Percentiles rank a stretch among this genome's conserved stretches.
These are phyloP conservation scores for Drosophila chauvacae DNA, from an alignment of 1,140 invertebrate species.

Conservation along the genomic window DNA sequence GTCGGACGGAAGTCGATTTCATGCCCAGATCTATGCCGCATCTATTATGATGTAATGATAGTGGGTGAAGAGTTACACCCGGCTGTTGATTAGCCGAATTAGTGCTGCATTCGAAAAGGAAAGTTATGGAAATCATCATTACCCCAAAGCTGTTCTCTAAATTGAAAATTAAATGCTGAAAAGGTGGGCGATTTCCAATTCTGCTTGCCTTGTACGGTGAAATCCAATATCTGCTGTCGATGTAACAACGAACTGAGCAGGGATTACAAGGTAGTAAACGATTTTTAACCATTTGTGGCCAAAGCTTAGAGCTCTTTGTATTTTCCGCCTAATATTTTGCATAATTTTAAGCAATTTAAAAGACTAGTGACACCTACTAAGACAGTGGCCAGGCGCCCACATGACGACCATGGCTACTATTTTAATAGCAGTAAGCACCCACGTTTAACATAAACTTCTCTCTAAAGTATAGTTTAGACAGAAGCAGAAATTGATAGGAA, in stretches of 20 bases:
- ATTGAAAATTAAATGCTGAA: constrained; percentile 59
- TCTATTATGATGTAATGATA: constrained; percentile 58
- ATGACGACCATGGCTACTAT: neutral
- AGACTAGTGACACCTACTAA: constrained; percentile 17
- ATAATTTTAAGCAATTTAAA: constrained; percentile 24
- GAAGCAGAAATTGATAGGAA: neutral
- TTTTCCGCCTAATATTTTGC: constrained; percentile 2
- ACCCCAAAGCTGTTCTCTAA: constrained; percentile 23
- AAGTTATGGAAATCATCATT: constrained; percentile 63
- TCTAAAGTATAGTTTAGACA: neutral
- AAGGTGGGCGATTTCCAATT: constrained; percentile 52
- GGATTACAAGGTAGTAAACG: constrained; percentile 36
- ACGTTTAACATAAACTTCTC: neutral
- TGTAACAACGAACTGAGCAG: neutral
- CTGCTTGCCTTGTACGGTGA: constrained; percentile 39
- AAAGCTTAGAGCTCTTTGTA: constrained; percentile 4
- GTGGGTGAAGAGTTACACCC: constrained; percentile 53
- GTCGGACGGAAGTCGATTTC: constrained; percentile 60
- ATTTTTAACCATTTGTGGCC: constrained; percentile 32
- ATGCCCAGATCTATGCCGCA: constrained; percentile 40
- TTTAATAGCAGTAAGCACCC: constrained; percentile 2
- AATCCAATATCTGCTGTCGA: constrained; percentile 22
- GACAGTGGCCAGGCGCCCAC: constrained; percentile 17
- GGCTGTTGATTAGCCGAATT: constrained; percentile 34
- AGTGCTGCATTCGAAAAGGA: constrained; percentile 50